These are phyloP conservation scores for Cheumatopsyche charites DNA, from an alignment of 1,140 invertebrate genomes.

Conservation along the genomic window DNA sequence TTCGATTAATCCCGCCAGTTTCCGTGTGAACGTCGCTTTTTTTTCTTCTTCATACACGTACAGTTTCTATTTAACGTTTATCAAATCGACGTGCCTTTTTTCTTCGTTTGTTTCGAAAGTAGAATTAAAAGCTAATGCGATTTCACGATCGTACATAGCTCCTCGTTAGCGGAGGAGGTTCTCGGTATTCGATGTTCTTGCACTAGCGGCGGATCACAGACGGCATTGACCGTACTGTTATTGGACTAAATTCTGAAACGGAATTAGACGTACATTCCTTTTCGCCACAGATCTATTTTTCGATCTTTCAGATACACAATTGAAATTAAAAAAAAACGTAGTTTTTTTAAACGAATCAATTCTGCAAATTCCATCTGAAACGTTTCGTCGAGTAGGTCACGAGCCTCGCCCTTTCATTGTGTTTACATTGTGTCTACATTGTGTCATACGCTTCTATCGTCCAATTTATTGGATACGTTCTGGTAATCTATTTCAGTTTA, in stretches of 20 bases:
- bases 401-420: constrained; percentile 26
- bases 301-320: too few relatives aligned
- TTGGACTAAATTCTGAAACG: constrained; percentile 10
- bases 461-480: not conserved
- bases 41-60: too few relatives aligned
- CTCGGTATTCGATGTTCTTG: not conserved
- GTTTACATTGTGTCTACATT: constrained; percentile 23
- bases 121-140: too few relatives aligned
- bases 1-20: constrained; percentile 7
- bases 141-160: too few relatives aligned
- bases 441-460: constrained; percentile 5
- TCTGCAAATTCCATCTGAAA: not conserved
- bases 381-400: not conserved
- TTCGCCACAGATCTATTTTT: too few relatives aligned
- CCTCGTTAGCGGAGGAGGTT: not conserved
- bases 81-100: too few relatives aligned
- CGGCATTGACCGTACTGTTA: constrained; percentile 21
- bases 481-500: too few relatives aligned
- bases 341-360: too few relatives aligned
- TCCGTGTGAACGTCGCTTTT: not conserved
- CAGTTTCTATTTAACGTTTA: too few relatives aligned
- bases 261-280: not conserved
- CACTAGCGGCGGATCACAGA: not conserved
- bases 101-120: too few relatives aligned
- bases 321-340: too few relatives aligned